Evolutionary conservation across 2,797 vertebrate genomes (phyloP), one percentile per base, ranked within the genome.

Genomic region (Clarias pachynema): DNA sequence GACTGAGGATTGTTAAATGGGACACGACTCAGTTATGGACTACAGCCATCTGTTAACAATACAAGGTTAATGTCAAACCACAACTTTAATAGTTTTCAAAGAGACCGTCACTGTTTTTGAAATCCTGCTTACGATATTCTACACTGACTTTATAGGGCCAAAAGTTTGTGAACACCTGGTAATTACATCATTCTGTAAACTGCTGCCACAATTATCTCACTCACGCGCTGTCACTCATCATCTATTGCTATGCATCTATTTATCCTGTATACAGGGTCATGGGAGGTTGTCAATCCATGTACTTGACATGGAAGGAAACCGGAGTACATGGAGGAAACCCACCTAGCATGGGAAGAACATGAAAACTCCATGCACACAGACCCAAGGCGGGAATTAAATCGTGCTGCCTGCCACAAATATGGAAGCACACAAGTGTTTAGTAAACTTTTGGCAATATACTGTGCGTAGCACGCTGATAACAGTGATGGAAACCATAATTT

Each of bases 1-100:
- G 89, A 94, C 94, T 84, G 94, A 94, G 16, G 95, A 94, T 0
- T 98, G 97, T 87, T 95, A 91, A 95, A 56, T 22, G 34, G 59
- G 26, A 31, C 72, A 53, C 2, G 14, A 37, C n/a, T 16, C 15
- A 16, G 26, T 15, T 53, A 2, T 53, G 1, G 49, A n/a, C 14
- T 49, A 72, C 1, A 26, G 44, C 49, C 15, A 34, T 74, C 44
- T 74, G 7, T 9, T 53, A 74, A 74, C 14, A 7, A 24, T 73
- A 26, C 4, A 7, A 8, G 8, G 49, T 29, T 31, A 8, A 78
- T 34, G 56, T 37, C 16, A n/a, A n/a, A 26, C 6, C 56, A 34
- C 16, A 77, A 77, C 29, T 7, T 60, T 24, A 1, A 3, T 75
- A 34, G 57, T 77, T 59, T 77, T 34, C 5, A 15, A 57, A 59